phyloP scores from a whole-genome alignment of 2,113 vertebrate genomes.

The Mormoops blainvillei region DNA sequence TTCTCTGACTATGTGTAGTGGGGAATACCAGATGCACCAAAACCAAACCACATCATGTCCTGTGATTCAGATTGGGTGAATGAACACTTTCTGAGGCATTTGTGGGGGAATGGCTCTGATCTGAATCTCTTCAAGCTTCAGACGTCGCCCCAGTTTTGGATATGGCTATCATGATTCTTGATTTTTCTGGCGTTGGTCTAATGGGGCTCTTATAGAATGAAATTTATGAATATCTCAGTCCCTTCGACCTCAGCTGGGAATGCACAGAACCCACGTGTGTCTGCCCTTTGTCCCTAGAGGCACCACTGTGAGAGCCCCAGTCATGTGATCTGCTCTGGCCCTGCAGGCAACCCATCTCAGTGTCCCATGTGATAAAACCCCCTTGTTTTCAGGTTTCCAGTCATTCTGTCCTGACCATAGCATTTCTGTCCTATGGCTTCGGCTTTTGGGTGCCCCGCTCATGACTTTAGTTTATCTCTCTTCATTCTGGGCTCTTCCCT shows the following conservation, averaged over 20 bases:
- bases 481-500: not conserved
- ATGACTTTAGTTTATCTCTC: not conserved
- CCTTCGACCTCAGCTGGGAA: not conserved
- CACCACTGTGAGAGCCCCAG: not conserved
- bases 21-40: not conserved
- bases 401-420: not conserved
- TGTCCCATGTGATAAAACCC: not conserved
- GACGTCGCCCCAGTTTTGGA: not conserved
- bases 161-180: not conserved
- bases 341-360: not conserved
- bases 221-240: not conserved
- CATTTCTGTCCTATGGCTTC: not conserved
- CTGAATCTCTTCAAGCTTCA: not conserved
- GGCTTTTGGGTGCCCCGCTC: not conserved
- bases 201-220: not conserved
- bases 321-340: not conserved
- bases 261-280: not conserved
- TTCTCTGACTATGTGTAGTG: not conserved
- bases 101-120: not conserved
- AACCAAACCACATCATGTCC: not conserved
- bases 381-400: not conserved
- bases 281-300: not conserved
- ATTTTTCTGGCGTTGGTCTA: not conserved
- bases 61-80: accelerated
- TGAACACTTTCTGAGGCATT: not conserved